Conservation (phyloP, 2,888 invertebrate species). For the Morpho achilles region DNA sequence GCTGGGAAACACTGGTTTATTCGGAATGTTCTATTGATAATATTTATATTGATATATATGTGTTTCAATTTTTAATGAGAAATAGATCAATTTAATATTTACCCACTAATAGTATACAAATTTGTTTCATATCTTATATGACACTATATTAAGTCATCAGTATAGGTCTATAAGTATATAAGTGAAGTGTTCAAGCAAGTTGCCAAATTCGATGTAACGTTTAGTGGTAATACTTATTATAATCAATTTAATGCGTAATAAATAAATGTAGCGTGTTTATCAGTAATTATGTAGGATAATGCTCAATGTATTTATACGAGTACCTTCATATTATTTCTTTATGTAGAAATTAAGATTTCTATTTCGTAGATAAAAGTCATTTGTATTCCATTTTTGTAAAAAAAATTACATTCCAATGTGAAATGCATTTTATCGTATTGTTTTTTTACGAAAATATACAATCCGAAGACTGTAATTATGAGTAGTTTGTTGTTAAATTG, state of each 20-base stretch:
- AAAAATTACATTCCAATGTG: slow-evolving; percentile 48
- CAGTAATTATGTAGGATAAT: slow-evolving; percentile 64
- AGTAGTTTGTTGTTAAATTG: slow-evolving; percentile 55
- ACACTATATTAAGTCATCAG: slow-evolving; percentile 27
- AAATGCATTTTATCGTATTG: slow-evolving; percentile 30
- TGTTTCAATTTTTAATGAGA: slow-evolving; percentile 8
- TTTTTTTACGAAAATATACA: slow-evolving; percentile 52
- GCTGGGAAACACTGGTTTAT: not conserved
- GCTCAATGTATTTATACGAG: slow-evolving; percentile 74
- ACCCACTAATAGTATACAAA: slow-evolving; percentile 5
- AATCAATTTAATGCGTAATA: slow-evolving; percentile 50
- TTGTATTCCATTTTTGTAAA: slow-evolving; percentile 56
- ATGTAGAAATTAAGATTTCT: slow-evolving; percentile 49
- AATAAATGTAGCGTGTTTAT: slow-evolving; percentile 67
- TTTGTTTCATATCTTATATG: slow-evolving; percentile 9
- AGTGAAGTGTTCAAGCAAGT: slow-evolving; percentile 70
- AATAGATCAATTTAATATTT: slow-evolving; percentile 3
- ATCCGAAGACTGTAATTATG: slow-evolving; percentile 68
- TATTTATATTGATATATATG: slow-evolving; percentile 12
- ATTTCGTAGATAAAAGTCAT: slow-evolving; percentile 45
- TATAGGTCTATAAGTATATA: slow-evolving; percentile 34
- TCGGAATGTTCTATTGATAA: slow-evolving; percentile 4
- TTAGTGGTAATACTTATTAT: slow-evolving; percentile 59
- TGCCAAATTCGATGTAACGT: slow-evolving; percentile 74
- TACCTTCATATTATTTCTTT: slow-evolving; percentile 55